These are phyloP conservation scores for Gulo gulo DNA, from an alignment of 2,113 vertebrate species.

Conservation along the genomic window DNA sequence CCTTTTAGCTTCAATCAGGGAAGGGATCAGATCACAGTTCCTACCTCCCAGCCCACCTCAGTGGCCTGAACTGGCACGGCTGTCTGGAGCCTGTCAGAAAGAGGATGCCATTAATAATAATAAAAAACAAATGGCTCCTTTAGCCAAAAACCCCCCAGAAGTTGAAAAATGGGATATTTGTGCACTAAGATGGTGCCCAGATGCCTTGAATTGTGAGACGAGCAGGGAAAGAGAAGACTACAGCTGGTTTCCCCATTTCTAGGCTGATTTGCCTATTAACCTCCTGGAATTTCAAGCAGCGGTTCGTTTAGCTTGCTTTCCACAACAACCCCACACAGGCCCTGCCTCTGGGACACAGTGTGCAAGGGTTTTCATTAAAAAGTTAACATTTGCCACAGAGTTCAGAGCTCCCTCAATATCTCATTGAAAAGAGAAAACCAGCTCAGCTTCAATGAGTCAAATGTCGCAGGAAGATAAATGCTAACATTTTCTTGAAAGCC, in stretches of 20 bases:
- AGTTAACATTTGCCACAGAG: constrained; percentile 69
- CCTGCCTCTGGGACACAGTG: constrained; percentile 62
- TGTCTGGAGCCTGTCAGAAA: constrained; percentile 68
- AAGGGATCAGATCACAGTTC: background rate
- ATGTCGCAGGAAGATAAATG: constrained; percentile 54
- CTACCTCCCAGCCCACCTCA: background rate
- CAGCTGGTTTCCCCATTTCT: constrained; percentile 68
- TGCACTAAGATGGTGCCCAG: constrained; percentile 71
- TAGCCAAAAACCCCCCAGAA: constrained; percentile 51
- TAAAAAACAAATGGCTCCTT: constrained; percentile 66
- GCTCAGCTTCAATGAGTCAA: constrained; percentile 46
- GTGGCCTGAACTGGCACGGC: constrained; percentile 34
- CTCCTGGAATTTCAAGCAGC: constrained; percentile 67
- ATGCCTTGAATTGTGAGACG: constrained; percentile 60
- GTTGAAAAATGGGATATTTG: constrained; percentile 68
- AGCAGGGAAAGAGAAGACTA: background rate
- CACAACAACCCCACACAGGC: constrained; percentile 36
- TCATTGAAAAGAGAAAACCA: constrained; percentile 52
- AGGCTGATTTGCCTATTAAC: constrained; percentile 67
- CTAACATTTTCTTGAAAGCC: constrained; percentile 64
- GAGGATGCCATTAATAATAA: constrained; percentile 72
- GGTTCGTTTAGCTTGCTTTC: constrained; percentile 40
- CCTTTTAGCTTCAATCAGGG: background rate
- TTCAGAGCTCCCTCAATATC: constrained; percentile 60
- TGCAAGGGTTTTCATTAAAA: constrained; percentile 46